A percentile compares a stretch with the other conserved stretches of the same genome.
Conservation (phyloP, 1,140 invertebrate genomes). For the Plutomurus gul region DNA sequence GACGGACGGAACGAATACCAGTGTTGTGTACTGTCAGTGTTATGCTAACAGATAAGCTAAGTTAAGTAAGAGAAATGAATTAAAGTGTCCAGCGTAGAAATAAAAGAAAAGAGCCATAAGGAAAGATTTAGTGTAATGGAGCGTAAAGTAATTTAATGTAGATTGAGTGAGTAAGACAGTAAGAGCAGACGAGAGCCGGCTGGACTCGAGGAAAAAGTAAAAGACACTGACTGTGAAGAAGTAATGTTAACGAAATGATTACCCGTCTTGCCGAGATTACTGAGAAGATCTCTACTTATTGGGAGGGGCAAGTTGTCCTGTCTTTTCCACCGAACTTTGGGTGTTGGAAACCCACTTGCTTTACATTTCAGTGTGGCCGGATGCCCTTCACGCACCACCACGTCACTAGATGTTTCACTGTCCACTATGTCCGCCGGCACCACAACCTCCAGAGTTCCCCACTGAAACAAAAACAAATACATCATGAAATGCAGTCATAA, state of each 20-base stretch:
- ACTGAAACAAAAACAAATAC: slow-evolving; percentile 61
- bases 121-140: slow-evolving; percentile 22
- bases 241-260: slow-evolving; percentile 23
- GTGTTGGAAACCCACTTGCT: slow-evolving; percentile 77
- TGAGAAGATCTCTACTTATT: slow-evolving; percentile 65
- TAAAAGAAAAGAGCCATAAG: not conserved
- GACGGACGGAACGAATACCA: not conserved
- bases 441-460: slow-evolving; percentile 78
- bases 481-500: not conserved
- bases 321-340: slow-evolving; percentile 73
- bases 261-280: slow-evolving; percentile 54
- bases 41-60: not conserved
- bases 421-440: slow-evolving; percentile 82
- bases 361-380: slow-evolving; percentile 75
- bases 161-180: not conserved
- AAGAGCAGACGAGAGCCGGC: not conserved
- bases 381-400: slow-evolving; percentile 74
- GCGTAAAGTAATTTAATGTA: slow-evolving; percentile 26
- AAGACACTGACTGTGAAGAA: not conserved
- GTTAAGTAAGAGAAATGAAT: slow-evolving; percentile 25
- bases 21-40: not conserved
- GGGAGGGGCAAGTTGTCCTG: slow-evolving; percentile 76
- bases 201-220: not conserved
- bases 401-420: slow-evolving; percentile 64
- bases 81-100: not conserved